Evolutionary conservation across 2,113 vertebrate genomes (phyloP), one percentile per base, ranked within the genome.

Genomic region (Nansenia antarctica): DNA sequence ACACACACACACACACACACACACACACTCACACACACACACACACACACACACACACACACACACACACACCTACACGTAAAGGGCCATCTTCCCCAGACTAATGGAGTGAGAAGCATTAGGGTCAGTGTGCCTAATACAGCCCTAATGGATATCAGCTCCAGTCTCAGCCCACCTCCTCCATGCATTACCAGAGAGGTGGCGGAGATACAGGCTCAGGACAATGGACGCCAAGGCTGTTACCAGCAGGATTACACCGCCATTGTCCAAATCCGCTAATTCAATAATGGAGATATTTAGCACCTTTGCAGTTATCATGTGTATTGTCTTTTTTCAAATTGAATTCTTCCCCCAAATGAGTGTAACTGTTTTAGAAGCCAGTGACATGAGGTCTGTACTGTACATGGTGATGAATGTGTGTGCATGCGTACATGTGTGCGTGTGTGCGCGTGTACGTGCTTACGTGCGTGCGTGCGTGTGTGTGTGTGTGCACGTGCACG

Each of bases 31-130:
- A n/a, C n/a, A n/a, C n/a, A n/a, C n/a, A n/a, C n/a, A n/a, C n/a
- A n/a, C n/a, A n/a, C n/a, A n/a, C n/a, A n/a, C n/a, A n/a, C n/a
- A n/a, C n/a, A n/a, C n/a, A n/a, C n/a, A n/a, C n/a, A n/a, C n/a
- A n/a, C n/a, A n/a, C n/a, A n/a, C n/a, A n/a, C n/a, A n/a, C n/a
- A n/a, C n/a, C n/a, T n/a, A n/a, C n/a, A n/a, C n/a, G n/a, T n/a
- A n/a, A n/a, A 54, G 47, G 22, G 30, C 31, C 7, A 11, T 78
- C 62, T 34, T 67, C 72, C 31, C 73, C 83, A 72, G 82, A 75
- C 81, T 90, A 92, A 92, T 91, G 86, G 85, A 88, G 82, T 90
- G 86, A 78, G 82, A 76, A 80, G 85, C 87, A 86, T 90, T 82
- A 82, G 88, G 88, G 90, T 91, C 88, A 87, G 69, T 77, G 76